These are phyloP conservation scores for Peromyscus aztecus DNA, from an alignment of 2,797 vertebrate genomes.

Conservation along the genomic window DNA sequence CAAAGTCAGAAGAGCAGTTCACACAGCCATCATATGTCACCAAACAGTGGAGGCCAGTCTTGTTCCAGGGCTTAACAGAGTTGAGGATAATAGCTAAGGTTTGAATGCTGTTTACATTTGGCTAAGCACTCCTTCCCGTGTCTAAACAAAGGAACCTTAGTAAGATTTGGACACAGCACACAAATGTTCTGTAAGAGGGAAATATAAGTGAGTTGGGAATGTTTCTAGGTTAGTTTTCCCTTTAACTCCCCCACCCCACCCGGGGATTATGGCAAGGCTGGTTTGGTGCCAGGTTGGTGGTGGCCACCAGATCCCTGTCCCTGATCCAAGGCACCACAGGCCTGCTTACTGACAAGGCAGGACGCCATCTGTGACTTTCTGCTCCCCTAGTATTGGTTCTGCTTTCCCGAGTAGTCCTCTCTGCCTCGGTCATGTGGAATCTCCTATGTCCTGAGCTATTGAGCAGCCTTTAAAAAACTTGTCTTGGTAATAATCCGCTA, in stretches of 20 bases:
- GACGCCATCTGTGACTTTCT: neutral
- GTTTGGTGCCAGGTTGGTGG: slow-evolving; percentile 58
- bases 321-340: neutral
- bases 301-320: slow-evolving; percentile 27
- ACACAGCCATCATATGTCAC: neutral
- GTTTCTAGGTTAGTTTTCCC: slow-evolving; percentile 74
- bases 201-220: slow-evolving; percentile 71
- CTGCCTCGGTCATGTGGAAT: neutral
- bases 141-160: slow-evolving; percentile 78
- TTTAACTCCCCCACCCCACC: slow-evolving; percentile 57
- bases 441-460: neutral
- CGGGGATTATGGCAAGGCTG: slow-evolving; percentile 63
- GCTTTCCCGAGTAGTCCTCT: neutral
- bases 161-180: slow-evolving; percentile 65
- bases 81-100: slow-evolving; percentile 68
- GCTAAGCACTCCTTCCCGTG: slow-evolving; percentile 71
- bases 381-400: neutral
- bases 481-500: neutral
- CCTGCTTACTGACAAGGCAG: neutral
- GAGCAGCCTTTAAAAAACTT: neutral
- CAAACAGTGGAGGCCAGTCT: slow-evolving; percentile 39
- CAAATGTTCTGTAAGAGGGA: slow-evolving; percentile 74
- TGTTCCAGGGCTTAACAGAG: slow-evolving; percentile 54
- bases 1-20: neutral
- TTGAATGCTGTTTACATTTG: slow-evolving; percentile 75